A percentile compares a stretch with the other conserved stretches of the same genome.
Conservation (phyloP, 92 coral and sea anemone species). For the Parazoanthus swiftii region DNA sequence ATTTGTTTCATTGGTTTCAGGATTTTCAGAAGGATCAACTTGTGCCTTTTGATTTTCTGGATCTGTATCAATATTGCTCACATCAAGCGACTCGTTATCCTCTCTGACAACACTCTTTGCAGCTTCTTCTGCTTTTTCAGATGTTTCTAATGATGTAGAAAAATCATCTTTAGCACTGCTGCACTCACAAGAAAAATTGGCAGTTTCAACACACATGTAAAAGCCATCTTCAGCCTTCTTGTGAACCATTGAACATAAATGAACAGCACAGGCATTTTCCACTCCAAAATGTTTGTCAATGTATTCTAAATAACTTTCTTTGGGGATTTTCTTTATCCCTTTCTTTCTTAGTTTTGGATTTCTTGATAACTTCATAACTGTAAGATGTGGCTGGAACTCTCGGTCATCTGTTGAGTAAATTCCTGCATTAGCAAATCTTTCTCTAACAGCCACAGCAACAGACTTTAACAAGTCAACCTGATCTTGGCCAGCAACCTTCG, state of each 20-base stretch:
- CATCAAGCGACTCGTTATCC: not conserved
- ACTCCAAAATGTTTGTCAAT: conserved; percentile 68
- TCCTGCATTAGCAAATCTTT: conserved; percentile 62
- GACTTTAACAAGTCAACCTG: conserved; percentile 53
- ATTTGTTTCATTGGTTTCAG: too few relatives aligned
- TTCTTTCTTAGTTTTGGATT: conserved; percentile 63
- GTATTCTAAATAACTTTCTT: conserved; percentile 67
- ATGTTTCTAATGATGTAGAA: not conserved
- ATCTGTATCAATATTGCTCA: not conserved
- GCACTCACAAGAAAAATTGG: conserved; percentile 34
- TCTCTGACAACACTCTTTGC: not conserved
- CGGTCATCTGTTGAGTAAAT: conserved; percentile 65
- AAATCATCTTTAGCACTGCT: not conserved
- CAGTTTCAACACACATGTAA: conserved; percentile 70
- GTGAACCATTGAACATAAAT: conserved; percentile 85
- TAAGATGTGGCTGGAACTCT: conserved; percentile 83
- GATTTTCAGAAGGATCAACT: too few relatives aligned
- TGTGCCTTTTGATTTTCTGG: conserved; percentile 1
- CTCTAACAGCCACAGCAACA: conserved; percentile 57
- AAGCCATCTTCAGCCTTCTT: conserved; percentile 82
- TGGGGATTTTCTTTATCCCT: conserved; percentile 76
- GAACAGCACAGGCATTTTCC: conserved; percentile 61
- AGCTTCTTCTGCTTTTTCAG: not conserved
- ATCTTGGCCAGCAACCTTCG: conserved; percentile 62
- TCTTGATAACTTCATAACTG: conserved; percentile 85